phyloP scores from a whole-genome alignment of 1,140 invertebrate genomes.

The Pogonomyrmex barbatus region DNA sequence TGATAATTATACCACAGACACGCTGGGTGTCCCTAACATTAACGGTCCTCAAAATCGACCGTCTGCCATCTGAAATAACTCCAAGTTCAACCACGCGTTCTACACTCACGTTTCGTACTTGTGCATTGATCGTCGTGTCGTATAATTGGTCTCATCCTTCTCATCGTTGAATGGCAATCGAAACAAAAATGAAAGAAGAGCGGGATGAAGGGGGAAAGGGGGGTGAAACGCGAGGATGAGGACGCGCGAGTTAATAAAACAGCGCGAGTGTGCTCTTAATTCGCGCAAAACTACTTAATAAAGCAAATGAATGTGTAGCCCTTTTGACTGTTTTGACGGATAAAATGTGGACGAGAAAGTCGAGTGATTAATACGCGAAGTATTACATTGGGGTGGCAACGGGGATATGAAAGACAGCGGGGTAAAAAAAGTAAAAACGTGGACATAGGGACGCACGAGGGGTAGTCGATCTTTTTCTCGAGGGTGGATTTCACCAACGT shows the following conservation, averaged over 20 bases:
- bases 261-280: slow-evolving; percentile 72
- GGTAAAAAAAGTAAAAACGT: slow-evolving; percentile 55
- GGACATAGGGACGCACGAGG: slow-evolving; percentile 29
- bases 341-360: slow-evolving; percentile 4
- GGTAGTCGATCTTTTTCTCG: slow-evolving; percentile 65
- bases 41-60: slow-evolving; percentile 37
- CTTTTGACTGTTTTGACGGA: slow-evolving; percentile 74
- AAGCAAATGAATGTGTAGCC: slow-evolving; percentile 77
- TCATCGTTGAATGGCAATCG: background rate
- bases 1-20: slow-evolving; percentile 58
- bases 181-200: slow-evolving; percentile 16
- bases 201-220: background rate
- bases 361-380: slow-evolving; percentile 41
- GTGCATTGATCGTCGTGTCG: slow-evolving; percentile 13
- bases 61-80: slow-evolving; percentile 58
- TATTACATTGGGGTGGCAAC: background rate
- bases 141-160: slow-evolving; percentile 45
- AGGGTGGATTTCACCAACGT: slow-evolving; percentile 69
- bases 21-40: slow-evolving; percentile 6
- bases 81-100: slow-evolving; percentile 53
- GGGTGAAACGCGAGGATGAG: background rate
- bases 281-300: slow-evolving; percentile 79
- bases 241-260: slow-evolving; percentile 66
- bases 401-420: slow-evolving; percentile 42
- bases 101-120: background rate